These are phyloP conservation scores for Aptenodytes patagonicus DNA, from an alignment of 2,113 vertebrate species.

Conservation along the genomic window DNA sequence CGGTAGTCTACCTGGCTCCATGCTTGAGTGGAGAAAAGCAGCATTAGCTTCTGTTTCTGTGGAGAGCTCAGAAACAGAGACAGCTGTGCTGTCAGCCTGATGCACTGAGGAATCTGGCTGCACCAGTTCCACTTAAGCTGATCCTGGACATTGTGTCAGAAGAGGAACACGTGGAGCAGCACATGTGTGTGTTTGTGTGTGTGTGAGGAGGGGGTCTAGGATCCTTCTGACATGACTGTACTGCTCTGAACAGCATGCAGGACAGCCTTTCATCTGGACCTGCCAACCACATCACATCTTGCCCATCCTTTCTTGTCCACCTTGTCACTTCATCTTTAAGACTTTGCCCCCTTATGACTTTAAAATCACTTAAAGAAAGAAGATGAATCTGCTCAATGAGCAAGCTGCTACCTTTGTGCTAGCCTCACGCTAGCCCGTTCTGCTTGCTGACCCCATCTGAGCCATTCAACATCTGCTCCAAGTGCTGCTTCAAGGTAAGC, in stretches of 20 bases:
- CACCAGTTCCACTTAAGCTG: not conserved
- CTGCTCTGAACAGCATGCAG: not conserved
- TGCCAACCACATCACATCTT: not conserved
- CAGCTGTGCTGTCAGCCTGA: not conserved
- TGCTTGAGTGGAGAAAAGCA: not conserved
- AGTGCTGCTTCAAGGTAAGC: not conserved
- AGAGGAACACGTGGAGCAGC: not conserved
- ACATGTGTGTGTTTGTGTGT: accelerated
- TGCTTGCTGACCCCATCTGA: accelerated
- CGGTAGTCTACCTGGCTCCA: not conserved
- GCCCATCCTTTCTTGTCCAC: not conserved
- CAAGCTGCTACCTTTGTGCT: not conserved
- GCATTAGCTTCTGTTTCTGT: not conserved
- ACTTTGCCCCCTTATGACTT: not conserved
- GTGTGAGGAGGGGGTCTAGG: not conserved
- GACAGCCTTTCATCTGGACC: accelerated
- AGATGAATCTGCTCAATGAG: not conserved
- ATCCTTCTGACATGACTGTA: not conserved
- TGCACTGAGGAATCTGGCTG: not conserved
- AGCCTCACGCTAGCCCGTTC: not conserved
- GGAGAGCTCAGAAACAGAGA: not conserved
- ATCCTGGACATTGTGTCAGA: not conserved
- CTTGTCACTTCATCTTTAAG: not conserved
- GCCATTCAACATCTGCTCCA: not conserved
- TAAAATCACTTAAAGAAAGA: not conserved